Evolutionary conservation across 2,888 invertebrate genomes (phyloP), one percentile per base, ranked within the genome.

Genomic region (Drosophila ochracea): DNA sequence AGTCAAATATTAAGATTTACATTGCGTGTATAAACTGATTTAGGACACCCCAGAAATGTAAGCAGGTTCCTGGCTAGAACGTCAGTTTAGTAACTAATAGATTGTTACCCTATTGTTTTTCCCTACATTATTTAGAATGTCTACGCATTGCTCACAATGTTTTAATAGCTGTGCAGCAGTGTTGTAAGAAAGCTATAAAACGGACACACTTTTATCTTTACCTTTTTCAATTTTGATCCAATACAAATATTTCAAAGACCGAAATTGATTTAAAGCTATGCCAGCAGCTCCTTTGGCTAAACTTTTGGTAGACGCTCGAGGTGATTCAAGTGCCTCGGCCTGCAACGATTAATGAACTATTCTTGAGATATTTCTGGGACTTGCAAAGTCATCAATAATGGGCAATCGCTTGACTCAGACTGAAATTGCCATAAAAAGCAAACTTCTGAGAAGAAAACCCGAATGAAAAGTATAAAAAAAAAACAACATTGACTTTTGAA

Each of bases 401-500:
- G 67, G n/a, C 66, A 81, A 84, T 67, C 76, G 78, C 68, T 61
- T 35, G 57, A 71, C 59, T 65, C 55, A 33, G 72, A 76, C 68
- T 60, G 67, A 74, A 80, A 88, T 72, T 74, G 81, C 72, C 73
- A 67, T 73, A 68, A 73, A 69, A 77, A 72, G 54, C 16, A 72
- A 80, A 82, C 67, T 84, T 82, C 63, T 50, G 59, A 71, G 65
- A 55, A 68, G 53, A 65, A 69, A 66, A 25, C 35, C 30, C 63
- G 62, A 60, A 72, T 78, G 73, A 82, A 79, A 69, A 79, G 57
- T 68, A 64, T 16, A 25, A 25, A 47, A 43, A 25, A 47, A 43
- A 57, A 75, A 88, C 78, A 84, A 76, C 84, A 75, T 80, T 89
- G 89, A 90, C 91, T 90, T 89, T 78, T 89, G 68, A 82, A 86